phyloP scores from a whole-genome alignment of 2,797 vertebrate genomes.

The Heteromormyrus szaboi region DNA sequence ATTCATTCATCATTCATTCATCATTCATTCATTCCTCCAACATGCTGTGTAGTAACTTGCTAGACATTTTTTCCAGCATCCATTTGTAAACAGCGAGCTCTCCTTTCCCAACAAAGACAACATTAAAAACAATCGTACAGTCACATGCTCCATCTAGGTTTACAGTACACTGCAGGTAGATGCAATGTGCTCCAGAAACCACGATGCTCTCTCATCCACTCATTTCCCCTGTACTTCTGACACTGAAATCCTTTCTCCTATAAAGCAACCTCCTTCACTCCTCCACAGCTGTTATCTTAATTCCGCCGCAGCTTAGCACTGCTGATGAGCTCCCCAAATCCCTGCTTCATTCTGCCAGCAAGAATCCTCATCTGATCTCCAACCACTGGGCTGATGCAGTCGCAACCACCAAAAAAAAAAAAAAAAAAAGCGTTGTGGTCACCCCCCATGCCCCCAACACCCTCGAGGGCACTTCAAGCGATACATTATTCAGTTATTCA shows the following conservation, averaged over 20 bases:
- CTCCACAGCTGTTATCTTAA: conserved; percentile 8
- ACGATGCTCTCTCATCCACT: background rate
- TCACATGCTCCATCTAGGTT: background rate
- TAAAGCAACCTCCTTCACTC: background rate
- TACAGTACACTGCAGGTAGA: background rate
- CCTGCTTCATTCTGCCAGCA: conserved; percentile 1
- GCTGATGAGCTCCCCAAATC: background rate
- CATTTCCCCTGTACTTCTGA: background rate
- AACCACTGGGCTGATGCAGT: background rate
- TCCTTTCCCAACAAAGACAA: background rate
- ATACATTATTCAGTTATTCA: conserved; percentile 2
- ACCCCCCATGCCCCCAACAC: background rate
- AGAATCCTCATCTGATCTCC: background rate
- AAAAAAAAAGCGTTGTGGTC: background rate
- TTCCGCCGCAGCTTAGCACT: background rate
- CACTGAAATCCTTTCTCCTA: background rate
- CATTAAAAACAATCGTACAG: background rate
- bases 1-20: background rate
- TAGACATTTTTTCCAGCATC: background rate
- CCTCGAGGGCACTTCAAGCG: background rate
- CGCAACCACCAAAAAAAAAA: background rate
- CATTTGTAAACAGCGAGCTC: background rate
- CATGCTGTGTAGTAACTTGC: background rate
- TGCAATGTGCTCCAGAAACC: background rate
- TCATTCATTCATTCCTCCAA: background rate